These are phyloP conservation scores for Physella acuta DNA, from an alignment of 1,140 invertebrate genomes.

Conservation along the genomic window DNA sequence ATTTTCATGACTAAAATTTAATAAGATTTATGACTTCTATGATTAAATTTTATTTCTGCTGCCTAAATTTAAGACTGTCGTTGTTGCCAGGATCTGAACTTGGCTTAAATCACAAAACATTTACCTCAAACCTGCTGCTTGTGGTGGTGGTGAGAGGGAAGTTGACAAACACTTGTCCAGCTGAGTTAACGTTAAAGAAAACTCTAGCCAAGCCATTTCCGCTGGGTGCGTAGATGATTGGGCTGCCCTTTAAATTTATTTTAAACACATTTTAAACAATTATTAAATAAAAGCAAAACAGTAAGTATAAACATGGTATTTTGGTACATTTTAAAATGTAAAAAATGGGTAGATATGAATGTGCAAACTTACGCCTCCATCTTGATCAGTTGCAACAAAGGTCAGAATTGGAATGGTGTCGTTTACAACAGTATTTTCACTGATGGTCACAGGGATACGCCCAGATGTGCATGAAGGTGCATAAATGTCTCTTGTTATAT, in stretches of 20 bases:
- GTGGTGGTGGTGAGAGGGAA: slow-evolving; percentile 2
- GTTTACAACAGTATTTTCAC: slow-evolving; percentile 10
- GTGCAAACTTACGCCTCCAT: slow-evolving; percentile 2
- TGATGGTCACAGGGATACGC: neutral
- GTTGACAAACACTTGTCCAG: slow-evolving; percentile 15
- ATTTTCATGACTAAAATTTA: too few relatives aligned
- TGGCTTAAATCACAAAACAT: too few relatives aligned
- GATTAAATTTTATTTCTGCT: too few relatives aligned
- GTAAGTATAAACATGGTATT: too few relatives aligned
- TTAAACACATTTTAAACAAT: too few relatives aligned
- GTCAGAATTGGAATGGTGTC: slow-evolving; percentile 3
- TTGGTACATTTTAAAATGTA: too few relatives aligned
- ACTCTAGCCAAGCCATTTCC: slow-evolving; percentile 8
- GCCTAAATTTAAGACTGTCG: too few relatives aligned
- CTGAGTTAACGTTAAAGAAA: slow-evolving; percentile 1
- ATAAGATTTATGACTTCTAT: too few relatives aligned
- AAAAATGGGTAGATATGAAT: too few relatives aligned
- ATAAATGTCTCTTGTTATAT: slow-evolving; percentile 11
- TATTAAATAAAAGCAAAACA: too few relatives aligned
- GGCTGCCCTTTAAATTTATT: too few relatives aligned
- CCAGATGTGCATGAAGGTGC: slow-evolving; percentile 1
- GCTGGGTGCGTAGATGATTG: slow-evolving; percentile 13
- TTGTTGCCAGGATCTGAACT: too few relatives aligned
- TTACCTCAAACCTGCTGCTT: slow-evolving; percentile 10
- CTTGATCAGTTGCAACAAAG: slow-evolving; percentile 11